Evolutionary conservation across 30 jellyfish, hydroid and myxozoan species (phyloP).

Genomic region (Rhopilema esculentum): DNA sequence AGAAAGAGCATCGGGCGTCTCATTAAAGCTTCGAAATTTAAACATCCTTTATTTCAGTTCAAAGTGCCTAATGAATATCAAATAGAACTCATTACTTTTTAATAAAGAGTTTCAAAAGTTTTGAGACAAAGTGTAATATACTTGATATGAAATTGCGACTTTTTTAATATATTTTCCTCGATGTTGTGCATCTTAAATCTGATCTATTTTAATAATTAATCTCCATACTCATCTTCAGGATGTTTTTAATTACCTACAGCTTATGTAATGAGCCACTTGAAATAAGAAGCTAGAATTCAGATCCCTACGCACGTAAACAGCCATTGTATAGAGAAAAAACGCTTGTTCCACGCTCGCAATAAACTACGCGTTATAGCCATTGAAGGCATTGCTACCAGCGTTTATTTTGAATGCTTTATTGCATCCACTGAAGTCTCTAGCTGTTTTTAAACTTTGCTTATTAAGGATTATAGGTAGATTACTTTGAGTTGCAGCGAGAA

Average conservation of each 20-base stretch:
- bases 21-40: background rate
- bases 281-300: conserved; percentile 24
- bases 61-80: conserved; percentile 7
- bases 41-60: background rate
- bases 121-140: background rate
- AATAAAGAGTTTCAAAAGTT: conserved; percentile 16
- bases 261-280: conserved; percentile 7
- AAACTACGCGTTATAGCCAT: background rate
- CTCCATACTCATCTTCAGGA: background rate
- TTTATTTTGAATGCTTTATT: background rate
- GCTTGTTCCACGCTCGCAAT: background rate
- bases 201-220: conserved; percentile 36
- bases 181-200: conserved; percentile 21
- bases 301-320: background rate
- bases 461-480: background rate
- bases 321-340: background rate
- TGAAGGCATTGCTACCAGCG: background rate
- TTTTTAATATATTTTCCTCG: conserved; percentile 17
- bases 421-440: background rate
- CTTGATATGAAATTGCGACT: conserved; percentile 64
- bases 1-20: conserved; percentile 1
- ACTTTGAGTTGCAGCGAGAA: background rate
- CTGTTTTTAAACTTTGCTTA: background rate
- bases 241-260: conserved; percentile 15
- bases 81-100: conserved; percentile 26